phyloP scores from a whole-genome alignment of 1,140 invertebrate species.

The Euura lappo region DNA sequence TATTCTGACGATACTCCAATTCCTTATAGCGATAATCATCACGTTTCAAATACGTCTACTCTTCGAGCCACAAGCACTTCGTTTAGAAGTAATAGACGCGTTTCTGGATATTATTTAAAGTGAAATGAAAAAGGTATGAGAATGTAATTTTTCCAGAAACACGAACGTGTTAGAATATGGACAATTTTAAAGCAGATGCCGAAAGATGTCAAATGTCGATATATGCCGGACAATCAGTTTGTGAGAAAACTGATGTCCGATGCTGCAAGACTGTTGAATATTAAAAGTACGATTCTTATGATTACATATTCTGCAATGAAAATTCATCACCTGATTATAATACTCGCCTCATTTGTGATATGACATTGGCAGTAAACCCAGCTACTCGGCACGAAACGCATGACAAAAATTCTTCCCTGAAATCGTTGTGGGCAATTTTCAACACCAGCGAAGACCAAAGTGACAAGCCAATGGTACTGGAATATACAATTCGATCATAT shows the following conservation, averaged over 20 bases:
- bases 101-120: slow-evolving; percentile 8
- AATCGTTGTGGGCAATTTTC: slow-evolving; percentile 33
- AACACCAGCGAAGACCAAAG: slow-evolving; percentile 8
- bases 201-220: slow-evolving; percentile 25
- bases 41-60: slow-evolving; percentile 35
- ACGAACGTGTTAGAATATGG: background rate
- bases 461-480: slow-evolving; percentile 21
- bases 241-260: slow-evolving; percentile 28
- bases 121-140: too few relatives aligned
- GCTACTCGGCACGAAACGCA: slow-evolving; percentile 26
- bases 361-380: slow-evolving; percentile 25
- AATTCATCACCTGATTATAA: slow-evolving; percentile 1
- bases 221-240: slow-evolving; percentile 28
- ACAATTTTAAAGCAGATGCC: slow-evolving; percentile 25
- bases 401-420: slow-evolving; percentile 27
- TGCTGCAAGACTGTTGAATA: slow-evolving; percentile 19
- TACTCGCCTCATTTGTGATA: slow-evolving; percentile 5
- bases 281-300: slow-evolving; percentile 22
- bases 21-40: slow-evolving; percentile 30
- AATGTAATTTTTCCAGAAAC: too few relatives aligned
- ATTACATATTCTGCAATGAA: background rate
- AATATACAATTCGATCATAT: slow-evolving; percentile 36
- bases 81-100: slow-evolving; percentile 17
- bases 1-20: slow-evolving; percentile 26
- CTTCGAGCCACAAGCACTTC: slow-evolving; percentile 28